A percentile compares a stretch with the other conserved stretches of the same genome.
Evolutionary conservation across 2,113 vertebrate species (phyloP).

Genomic region (Campylomormyrus tamandua): DNA sequence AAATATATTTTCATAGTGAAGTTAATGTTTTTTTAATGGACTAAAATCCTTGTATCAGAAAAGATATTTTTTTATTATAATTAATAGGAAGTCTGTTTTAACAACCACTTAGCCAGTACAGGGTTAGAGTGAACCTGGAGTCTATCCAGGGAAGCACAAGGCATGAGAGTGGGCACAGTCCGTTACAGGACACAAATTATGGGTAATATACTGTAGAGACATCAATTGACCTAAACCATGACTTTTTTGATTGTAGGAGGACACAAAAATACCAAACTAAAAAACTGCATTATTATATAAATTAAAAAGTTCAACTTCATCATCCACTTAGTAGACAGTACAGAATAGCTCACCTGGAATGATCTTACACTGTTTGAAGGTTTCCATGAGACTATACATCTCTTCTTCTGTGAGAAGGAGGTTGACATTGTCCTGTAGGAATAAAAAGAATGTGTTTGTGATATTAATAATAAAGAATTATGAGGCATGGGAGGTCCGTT

Average conservation of each 20-base stretch:
- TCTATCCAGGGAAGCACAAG: neutral
- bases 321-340: neutral
- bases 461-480: neutral
- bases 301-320: neutral
- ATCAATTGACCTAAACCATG: neutral
- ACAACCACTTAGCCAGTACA: neutral
- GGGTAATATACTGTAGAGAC: neutral
- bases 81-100: neutral
- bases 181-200: neutral
- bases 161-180: neutral
- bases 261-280: neutral
- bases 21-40: neutral
- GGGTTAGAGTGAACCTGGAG: neutral
- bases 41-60: neutral
- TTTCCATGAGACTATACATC: slow-evolving; percentile 88
- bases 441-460: neutral
- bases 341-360: slow-evolving; percentile 70
- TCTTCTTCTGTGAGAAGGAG: slow-evolving; percentile 91
- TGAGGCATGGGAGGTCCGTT: neutral
- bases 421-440: slow-evolving; percentile 85
- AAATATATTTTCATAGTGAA: neutral
- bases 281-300: neutral
- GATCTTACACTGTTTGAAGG: slow-evolving; percentile 81
- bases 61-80: neutral
- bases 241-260: neutral